Percentiles rank a stretch among this genome's conserved stretches.
phyloP scores from a whole-genome alignment of 2,797 vertebrate genomes.

The Enoplosus armatus region DNA sequence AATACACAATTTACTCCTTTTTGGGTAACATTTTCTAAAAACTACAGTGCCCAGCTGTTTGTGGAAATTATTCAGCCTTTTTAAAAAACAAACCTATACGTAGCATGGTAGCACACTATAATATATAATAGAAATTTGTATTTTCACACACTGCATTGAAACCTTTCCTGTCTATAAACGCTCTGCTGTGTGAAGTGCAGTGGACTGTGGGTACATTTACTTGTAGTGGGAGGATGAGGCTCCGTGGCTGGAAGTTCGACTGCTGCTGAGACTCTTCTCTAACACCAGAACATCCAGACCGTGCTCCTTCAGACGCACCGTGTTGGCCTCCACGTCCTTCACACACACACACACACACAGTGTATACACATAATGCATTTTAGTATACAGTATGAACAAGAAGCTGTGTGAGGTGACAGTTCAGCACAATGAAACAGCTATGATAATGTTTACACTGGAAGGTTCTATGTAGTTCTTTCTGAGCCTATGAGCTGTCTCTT shows the following conservation, averaged over 20 bases:
- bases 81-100: no score
- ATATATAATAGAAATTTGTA: neutral
- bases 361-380: neutral
- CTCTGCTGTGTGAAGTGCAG: neutral
- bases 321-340: slow-evolving; percentile 99
- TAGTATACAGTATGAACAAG: neutral
- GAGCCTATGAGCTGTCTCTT: neutral
- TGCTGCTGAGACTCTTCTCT: slow-evolving; percentile 93
- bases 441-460: neutral
- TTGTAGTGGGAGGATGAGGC: slow-evolving; percentile 90
- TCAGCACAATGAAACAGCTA: neutral
- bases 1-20: no score
- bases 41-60: no score
- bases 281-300: slow-evolving; percentile 97
- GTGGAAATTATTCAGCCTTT: no score
- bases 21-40: neutral
- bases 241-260: slow-evolving; percentile 87
- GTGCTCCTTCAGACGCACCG: slow-evolving; percentile 98
- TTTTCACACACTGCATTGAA: neutral
- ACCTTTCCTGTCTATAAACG: neutral
- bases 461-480: neutral
- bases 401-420: neutral
- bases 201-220: slow-evolving; percentile 78
- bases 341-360: slow-evolving; percentile 51
- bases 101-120: no score